Conservation (phyloP, 2,797 vertebrate species). For the Myotis daubentonii region DNA sequence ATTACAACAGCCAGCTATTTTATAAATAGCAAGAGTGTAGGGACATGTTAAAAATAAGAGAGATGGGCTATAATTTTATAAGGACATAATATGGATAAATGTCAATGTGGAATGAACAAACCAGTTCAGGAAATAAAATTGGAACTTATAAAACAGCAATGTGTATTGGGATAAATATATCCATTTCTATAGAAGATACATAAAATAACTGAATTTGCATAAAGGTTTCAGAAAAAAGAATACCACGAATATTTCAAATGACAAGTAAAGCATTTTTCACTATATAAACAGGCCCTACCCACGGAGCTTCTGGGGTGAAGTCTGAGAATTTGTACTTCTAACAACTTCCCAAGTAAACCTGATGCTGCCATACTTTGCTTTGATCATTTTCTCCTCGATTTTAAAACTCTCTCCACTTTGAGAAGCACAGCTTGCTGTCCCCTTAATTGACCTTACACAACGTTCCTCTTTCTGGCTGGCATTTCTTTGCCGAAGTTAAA, state of each 20-base stretch:
- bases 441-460: background rate
- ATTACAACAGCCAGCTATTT: background rate
- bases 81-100: background rate
- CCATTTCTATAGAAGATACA: background rate
- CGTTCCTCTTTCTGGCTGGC: background rate
- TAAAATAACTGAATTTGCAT: background rate
- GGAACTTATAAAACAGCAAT: background rate
- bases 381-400: background rate
- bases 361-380: background rate
- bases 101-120: constrained; percentile 35
- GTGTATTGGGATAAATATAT: background rate
- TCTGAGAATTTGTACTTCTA: background rate
- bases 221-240: background rate
- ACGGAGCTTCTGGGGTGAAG: background rate
- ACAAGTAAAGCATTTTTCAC: background rate
- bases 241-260: background rate
- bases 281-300: background rate
- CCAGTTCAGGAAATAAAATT: constrained; percentile 12
- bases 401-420: background rate
- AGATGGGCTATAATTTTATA: background rate
- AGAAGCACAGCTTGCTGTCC: background rate
- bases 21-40: background rate
- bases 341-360: background rate
- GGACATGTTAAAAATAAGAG: background rate
- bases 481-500: background rate